Percentiles rank a stretch among this genome's conserved stretches.
Conservation (phyloP, 2,888 invertebrate genomes). For the Pegoplata infirma region DNA sequence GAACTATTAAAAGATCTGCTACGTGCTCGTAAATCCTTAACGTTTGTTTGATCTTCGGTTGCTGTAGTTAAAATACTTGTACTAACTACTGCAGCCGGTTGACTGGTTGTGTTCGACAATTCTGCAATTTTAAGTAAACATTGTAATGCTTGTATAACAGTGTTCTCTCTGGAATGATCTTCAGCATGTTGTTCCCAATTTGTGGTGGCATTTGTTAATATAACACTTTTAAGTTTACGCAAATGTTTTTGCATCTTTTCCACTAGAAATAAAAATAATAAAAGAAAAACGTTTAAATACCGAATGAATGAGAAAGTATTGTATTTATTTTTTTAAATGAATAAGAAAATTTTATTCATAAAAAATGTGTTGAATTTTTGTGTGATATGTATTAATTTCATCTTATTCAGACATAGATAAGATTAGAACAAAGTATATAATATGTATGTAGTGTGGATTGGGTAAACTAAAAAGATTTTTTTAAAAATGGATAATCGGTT, state of each 20-base stretch:
- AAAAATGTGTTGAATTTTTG: not conserved
- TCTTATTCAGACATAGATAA: too few relatives aligned
- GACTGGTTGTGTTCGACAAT: slow-evolving; percentile 69
- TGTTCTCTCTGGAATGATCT: slow-evolving; percentile 72
- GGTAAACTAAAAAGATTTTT: too few relatives aligned
- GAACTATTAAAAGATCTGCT: slow-evolving; percentile 67
- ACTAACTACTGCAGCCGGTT: slow-evolving; percentile 66
- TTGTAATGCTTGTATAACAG: slow-evolving; percentile 75
- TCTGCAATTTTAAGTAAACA: slow-evolving; percentile 75
- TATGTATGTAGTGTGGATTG: too few relatives aligned
- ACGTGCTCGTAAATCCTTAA: slow-evolving; percentile 62
- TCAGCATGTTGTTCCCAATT: slow-evolving; percentile 72
- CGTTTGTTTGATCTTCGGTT: slow-evolving; percentile 39
- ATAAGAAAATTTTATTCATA: not conserved
- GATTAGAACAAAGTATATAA: too few relatives aligned
- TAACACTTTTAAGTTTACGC: slow-evolving; percentile 73
- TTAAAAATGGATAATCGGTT: too few relatives aligned
- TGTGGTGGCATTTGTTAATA: slow-evolving; percentile 70
- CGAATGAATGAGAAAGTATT: slow-evolving; percentile 31
- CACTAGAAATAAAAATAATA: slow-evolving; percentile 63
- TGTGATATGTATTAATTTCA: too few relatives aligned
- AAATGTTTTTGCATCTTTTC: slow-evolving; percentile 77
- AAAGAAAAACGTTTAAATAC: slow-evolving; percentile 26
- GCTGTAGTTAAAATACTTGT: slow-evolving; percentile 56
- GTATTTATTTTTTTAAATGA: not conserved